Conservation (phyloP, 1,140 invertebrate genomes). For the Helicoverpa armigera region DNA sequence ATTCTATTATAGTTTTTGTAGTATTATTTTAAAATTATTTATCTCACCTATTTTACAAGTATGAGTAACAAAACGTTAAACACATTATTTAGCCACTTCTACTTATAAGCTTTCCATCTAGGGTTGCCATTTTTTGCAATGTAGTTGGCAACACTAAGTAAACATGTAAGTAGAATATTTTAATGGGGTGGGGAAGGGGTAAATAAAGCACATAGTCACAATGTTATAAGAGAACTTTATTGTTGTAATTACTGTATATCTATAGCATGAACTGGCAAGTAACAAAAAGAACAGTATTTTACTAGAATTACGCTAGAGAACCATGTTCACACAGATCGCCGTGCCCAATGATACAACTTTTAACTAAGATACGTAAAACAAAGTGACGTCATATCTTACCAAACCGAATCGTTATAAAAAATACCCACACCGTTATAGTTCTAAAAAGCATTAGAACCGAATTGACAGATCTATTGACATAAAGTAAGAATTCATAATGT, state of each 20-base stretch:
- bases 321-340: conserved; percentile 77
- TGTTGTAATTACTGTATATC: conserved; percentile 85
- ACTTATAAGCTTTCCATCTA: no score
- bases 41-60: no score
- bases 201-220: conserved; percentile 64
- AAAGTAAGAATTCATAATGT: conserved; percentile 57
- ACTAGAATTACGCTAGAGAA: conserved; percentile 78
- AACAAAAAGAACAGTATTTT: conserved; percentile 83
- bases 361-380: conserved; percentile 72
- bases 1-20: not conserved
- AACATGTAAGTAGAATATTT: not conserved
- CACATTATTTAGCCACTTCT: no score
- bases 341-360: conserved; percentile 73
- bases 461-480: conserved; percentile 44
- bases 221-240: conserved; percentile 87
- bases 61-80: no score
- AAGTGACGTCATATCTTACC: conserved; percentile 74
- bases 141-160: no score
- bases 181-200: not conserved
- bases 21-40: no score
- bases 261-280: conserved; percentile 86
- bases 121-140: no score
- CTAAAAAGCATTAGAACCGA: conserved; percentile 67
- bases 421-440: conserved; percentile 67
- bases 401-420: conserved; percentile 61